These are phyloP conservation scores for Lasioglossum marginatum DNA, from an alignment of 2,888 invertebrate species.

Conservation along the genomic window DNA sequence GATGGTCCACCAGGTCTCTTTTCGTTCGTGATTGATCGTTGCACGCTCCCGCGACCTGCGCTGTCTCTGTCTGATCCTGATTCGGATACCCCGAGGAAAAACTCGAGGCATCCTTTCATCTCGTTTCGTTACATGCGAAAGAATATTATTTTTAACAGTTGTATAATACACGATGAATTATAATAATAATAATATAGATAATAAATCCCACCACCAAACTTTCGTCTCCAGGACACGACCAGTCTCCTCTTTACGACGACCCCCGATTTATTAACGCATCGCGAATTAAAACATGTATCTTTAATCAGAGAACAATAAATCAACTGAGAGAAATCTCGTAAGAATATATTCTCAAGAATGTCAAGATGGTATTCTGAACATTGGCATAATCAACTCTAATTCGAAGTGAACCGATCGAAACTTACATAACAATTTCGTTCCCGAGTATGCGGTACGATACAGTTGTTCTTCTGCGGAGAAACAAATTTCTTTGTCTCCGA, in stretches of 20 bases:
- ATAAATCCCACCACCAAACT: not conserved
- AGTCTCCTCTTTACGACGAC: not conserved
- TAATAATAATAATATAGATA: too few relatives aligned
- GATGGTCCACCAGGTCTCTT: conserved; percentile 20
- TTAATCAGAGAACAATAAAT: not conserved
- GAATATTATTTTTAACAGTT: not conserved
- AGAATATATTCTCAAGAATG: not conserved
- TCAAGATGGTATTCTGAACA: not conserved
- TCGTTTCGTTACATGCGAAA: not conserved
- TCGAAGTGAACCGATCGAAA: not conserved
- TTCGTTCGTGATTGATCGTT: conserved; percentile 4
- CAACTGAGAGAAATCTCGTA: too few relatives aligned
- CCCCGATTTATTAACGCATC: too few relatives aligned
- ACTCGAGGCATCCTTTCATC: not conserved
- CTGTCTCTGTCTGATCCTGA: not conserved
- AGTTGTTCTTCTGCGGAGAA: not conserved
- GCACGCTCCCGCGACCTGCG: not conserved
- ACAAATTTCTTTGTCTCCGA: not conserved
- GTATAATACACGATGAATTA: not conserved
- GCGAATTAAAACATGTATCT: not conserved
- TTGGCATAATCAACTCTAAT: not conserved
- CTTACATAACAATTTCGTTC: too few relatives aligned
- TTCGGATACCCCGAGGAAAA: not conserved
- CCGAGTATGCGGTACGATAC: not conserved
- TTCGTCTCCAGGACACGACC: not conserved